A percentile compares a stretch with the other conserved stretches of the same genome.
Conservation (phyloP, 1,140 invertebrate genomes). For the Drosophila eugracilis region DNA sequence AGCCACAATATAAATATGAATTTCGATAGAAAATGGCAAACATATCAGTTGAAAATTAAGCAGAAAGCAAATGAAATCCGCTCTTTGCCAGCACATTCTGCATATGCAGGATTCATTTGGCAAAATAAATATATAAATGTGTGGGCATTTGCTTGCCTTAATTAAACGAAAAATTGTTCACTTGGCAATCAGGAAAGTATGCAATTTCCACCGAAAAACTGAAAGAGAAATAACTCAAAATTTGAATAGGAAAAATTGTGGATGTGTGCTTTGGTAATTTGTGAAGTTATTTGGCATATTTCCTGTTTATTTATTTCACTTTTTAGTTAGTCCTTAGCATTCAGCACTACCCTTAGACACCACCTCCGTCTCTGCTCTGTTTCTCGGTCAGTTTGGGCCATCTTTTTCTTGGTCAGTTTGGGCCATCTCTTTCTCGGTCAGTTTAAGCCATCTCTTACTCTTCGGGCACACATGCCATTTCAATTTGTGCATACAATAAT, state of each 20-base stretch:
- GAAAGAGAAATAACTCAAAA: not conserved
- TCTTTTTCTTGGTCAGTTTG: too few relatives aligned
- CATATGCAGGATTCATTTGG: not conserved
- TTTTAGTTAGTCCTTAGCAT: not conserved
- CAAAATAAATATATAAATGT: constrained; percentile 4
- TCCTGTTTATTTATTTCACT: constrained; percentile 34
- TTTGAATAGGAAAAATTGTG: constrained; percentile 4
- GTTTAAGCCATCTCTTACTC: not conserved
- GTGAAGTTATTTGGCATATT: constrained; percentile 58
- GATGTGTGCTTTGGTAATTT: constrained; percentile 25
- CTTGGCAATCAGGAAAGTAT: constrained; percentile 11
- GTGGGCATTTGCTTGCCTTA: constrained; percentile 19
- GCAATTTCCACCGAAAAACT: constrained; percentile 11
- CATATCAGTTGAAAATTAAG: not conserved
- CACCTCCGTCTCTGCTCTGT: too few relatives aligned
- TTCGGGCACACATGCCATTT: not conserved
- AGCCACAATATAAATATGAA: too few relatives aligned
- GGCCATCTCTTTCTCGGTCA: not conserved
- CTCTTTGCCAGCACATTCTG: not conserved
- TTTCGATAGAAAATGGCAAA: too few relatives aligned
- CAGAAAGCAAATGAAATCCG: not conserved
- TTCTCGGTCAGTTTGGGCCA: too few relatives aligned
- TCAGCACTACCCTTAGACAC: too few relatives aligned
- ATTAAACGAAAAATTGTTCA: constrained; percentile 30
- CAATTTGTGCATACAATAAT: constrained; percentile 10